A percentile compares a stretch with the other conserved stretches of the same genome.
These are phyloP conservation scores for Calycopis cecrops DNA, from an alignment of 1,140 invertebrate genomes.

Conservation along the genomic window DNA sequence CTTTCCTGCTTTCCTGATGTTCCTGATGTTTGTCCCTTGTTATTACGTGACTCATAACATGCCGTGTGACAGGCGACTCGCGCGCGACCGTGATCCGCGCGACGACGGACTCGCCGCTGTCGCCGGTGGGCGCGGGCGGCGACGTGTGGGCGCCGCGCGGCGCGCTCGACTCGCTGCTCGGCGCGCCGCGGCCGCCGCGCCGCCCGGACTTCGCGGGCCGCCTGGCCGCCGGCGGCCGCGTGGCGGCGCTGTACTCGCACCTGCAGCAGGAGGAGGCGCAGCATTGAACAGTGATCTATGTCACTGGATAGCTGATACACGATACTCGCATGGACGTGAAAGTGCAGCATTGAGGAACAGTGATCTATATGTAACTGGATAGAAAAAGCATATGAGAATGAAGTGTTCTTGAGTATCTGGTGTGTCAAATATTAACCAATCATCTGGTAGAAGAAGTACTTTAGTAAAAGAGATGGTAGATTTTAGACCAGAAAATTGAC, in stretches of 20 bases:
- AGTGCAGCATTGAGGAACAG: neutral
- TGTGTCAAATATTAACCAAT: too few relatives aligned
- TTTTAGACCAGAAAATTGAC: too few relatives aligned
- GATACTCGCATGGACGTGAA: constrained; percentile 1
- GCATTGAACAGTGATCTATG: constrained; percentile 30
- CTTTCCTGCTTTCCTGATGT: too few relatives aligned
- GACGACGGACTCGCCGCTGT: constrained; percentile 89
- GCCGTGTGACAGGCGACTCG: constrained; percentile 47
- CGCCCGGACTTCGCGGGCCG: constrained; percentile 88
- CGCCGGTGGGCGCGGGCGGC: constrained; percentile 76
- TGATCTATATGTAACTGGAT: too few relatives aligned
- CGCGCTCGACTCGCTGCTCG: constrained; percentile 81
- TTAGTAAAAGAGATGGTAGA: too few relatives aligned
- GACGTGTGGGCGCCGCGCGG: constrained; percentile 73
- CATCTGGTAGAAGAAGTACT: too few relatives aligned
- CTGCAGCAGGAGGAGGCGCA: constrained; percentile 57
- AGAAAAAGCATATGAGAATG: too few relatives aligned
- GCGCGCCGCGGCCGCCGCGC: constrained; percentile 73
- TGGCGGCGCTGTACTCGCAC: constrained; percentile 88
- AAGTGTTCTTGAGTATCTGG: too few relatives aligned
- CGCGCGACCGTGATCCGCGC: constrained; percentile 84
- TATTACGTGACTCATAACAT: neutral
- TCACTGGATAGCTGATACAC: neutral
- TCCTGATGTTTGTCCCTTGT: neutral
- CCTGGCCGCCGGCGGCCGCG: constrained; percentile 78